Evolutionary conservation across 1,140 invertebrate species (phyloP), one percentile per base, ranked within the genome.

Genomic region (Cotesia glomerata): DNA sequence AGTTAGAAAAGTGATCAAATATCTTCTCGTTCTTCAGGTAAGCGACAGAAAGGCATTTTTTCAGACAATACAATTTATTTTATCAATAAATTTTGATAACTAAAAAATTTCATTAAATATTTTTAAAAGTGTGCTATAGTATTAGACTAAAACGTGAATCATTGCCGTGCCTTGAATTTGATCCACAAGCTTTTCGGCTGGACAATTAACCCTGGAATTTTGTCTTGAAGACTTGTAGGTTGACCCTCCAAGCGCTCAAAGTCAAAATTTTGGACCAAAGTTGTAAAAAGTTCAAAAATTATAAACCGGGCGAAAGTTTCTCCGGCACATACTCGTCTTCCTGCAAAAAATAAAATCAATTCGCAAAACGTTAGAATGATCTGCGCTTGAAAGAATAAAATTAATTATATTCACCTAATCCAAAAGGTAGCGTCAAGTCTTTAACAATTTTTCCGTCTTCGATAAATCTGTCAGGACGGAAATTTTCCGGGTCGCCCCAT

Each of bases 401-500:
- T 26, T 26, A 26, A 26, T 26, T 26, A 26, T 26, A 26, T 26
- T 26, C 26, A 90, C 89, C 91, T 39, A 90, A 86, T 64, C 90
- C 90, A 80, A 91, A 92, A 0, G 90, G 88, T 9, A 91, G 75
- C 0, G 89, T 87, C 9, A 86, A 83, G 64, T 84, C 84, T 71
- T 82, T 81, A 8, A 51, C 68, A 5, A 90, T 65, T 32, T 59
- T 18, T 2, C 87, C 87, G 39, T 80, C 80, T 0, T 80, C 78
- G 3, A 90, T 78, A 74, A 88, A 90, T 69, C 94, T 85, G 76
- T 93, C 92, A 0, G 94, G 93, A 2, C 89, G 85, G 76, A 94
- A 95, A 18, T 86, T 84, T 52, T 93, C 87, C 0, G 94, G 93
- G 77, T 95, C 89, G 0, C 88, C 87, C 90, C 93, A 95, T 0